A percentile compares a stretch with the other conserved stretches of the same genome.
These are phyloP conservation scores for Stegana nigrithorax DNA, from an alignment of 2,888 invertebrate genomes.

Conservation along the genomic window DNA sequence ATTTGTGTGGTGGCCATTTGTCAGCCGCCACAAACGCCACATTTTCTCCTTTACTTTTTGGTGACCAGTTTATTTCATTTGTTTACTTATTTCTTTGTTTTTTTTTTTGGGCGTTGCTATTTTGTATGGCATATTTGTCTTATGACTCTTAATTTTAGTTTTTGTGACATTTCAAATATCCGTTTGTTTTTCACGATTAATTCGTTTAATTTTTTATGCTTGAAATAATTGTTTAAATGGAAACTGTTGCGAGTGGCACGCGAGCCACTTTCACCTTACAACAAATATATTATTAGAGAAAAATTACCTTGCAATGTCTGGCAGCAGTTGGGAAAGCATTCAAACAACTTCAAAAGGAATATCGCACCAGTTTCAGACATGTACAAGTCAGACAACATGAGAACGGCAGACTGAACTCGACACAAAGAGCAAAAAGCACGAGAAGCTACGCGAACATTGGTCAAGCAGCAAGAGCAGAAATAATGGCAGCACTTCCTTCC, in stretches of 20 bases:
- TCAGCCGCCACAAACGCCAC: too few relatives aligned
- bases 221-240: not conserved
- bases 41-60: not conserved
- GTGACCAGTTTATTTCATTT: not conserved
- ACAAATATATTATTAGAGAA: too few relatives aligned
- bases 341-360: conserved; percentile 21
- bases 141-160: not conserved
- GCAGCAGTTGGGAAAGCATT: not conserved
- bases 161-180: conserved; percentile 6
- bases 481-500: conserved; percentile 42
- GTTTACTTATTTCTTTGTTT: not conserved
- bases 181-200: conserved; percentile 2
- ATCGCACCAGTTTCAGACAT: conserved; percentile 32
- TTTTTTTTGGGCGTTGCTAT: conserved; percentile 4
- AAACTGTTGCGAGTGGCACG: not conserved
- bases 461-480: too few relatives aligned
- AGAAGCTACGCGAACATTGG: too few relatives aligned
- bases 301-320: too few relatives aligned
- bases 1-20: not conserved
- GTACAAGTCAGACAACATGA: conserved; percentile 28
- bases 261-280: conserved; percentile 12
- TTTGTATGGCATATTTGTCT: not conserved
- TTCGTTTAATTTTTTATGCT: conserved; percentile 11
- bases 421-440: conserved; percentile 23
- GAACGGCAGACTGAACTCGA: too few relatives aligned